These are phyloP conservation scores for Dolichotis patagonum DNA, from an alignment of 2,113 vertebrate genomes.

Conservation along the genomic window DNA sequence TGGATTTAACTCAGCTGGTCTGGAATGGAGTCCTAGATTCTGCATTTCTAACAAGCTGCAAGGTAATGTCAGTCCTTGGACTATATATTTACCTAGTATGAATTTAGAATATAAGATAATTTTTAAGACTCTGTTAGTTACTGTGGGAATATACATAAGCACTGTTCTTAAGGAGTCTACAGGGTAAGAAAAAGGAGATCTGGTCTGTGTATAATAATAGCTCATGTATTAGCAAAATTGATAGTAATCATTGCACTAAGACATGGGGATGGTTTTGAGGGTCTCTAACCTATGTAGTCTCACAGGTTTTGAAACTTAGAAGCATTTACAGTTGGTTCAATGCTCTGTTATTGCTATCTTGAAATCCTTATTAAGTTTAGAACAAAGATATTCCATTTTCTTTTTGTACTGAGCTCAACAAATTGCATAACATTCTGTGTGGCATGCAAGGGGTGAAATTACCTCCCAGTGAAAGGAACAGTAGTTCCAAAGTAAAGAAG, in stretches of 20 bases:
- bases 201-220: conserved; percentile 54
- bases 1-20: neutral
- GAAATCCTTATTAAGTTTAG: conserved; percentile 7
- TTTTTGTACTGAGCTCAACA: neutral
- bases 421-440: neutral
- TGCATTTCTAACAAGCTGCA: conserved; percentile 12
- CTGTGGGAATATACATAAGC: neutral
- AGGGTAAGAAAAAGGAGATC: conserved; percentile 20
- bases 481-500: conserved; percentile 38
- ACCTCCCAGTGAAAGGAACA: neutral
- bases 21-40: neutral
- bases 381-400: conserved; percentile 26
- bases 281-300: neutral
- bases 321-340: neutral
- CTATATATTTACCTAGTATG: neutral
- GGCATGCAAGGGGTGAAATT: neutral
- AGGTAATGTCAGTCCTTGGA: neutral
- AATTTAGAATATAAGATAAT: neutral
- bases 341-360: neutral
- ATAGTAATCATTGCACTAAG: neutral
- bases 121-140: neutral
- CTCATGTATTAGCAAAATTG: conserved; percentile 55
- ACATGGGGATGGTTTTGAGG: neutral
- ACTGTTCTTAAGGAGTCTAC: neutral
- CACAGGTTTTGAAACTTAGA: neutral